Evolutionary conservation across 2,888 invertebrate species (phyloP).

Genomic region (Agrotis clavis): DNA sequence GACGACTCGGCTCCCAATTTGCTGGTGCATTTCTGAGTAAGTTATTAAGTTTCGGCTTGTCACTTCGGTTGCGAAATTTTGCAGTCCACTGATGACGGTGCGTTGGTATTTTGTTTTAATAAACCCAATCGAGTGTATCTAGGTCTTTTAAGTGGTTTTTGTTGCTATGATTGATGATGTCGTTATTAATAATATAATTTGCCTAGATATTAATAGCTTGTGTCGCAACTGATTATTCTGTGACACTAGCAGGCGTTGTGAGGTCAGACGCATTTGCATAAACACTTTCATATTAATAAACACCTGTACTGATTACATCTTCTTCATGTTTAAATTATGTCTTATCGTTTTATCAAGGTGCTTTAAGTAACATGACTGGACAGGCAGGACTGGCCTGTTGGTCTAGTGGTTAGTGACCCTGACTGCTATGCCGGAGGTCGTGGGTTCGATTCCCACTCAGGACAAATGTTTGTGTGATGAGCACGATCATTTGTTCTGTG

Average conservation of each 20-base stretch:
- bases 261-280: constrained; percentile 53
- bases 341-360: constrained; percentile 52
- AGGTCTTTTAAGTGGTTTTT: constrained; percentile 65
- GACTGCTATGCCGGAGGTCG: too few species aligned
- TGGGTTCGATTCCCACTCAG: too few species aligned
- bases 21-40: constrained; percentile 90
- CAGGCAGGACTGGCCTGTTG: too few species aligned
- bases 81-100: constrained; percentile 79
- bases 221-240: constrained; percentile 57
- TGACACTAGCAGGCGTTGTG: constrained; percentile 42
- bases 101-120: constrained; percentile 69
- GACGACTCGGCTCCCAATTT: constrained; percentile 88
- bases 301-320: constrained; percentile 52
- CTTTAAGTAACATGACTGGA: constrained; percentile 48
- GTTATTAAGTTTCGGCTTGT: constrained; percentile 91
- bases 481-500: too few species aligned
- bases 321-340: constrained; percentile 40
- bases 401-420: too few species aligned
- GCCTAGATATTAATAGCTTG: constrained; percentile 57
- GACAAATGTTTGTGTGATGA: too few species aligned
- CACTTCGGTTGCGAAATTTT: constrained; percentile 89
- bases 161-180: constrained; percentile 60
- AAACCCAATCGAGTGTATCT: constrained; percentile 66
- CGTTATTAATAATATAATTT: constrained; percentile 58
- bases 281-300: constrained; percentile 59